phyloP scores from a whole-genome alignment of 2,888 invertebrate genomes.

The Stegana nigrithorax region DNA sequence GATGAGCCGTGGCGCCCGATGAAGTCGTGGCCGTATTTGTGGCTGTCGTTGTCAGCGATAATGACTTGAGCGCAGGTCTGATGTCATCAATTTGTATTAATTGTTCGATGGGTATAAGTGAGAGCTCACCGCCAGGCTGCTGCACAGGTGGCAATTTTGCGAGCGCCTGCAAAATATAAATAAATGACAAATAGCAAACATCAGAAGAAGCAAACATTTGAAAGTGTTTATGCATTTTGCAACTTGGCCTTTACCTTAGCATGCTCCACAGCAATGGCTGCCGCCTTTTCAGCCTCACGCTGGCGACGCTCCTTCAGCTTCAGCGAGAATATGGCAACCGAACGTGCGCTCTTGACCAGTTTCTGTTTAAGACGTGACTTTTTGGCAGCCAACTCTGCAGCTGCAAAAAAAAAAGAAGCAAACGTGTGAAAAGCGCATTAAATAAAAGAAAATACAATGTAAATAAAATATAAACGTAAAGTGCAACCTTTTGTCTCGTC shows the following conservation, averaged over 20 bases:
- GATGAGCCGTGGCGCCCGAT: too few species aligned
- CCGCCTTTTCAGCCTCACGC: conserved; percentile 79
- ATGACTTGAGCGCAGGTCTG: conserved; percentile 56
- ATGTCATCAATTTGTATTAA: conserved; percentile 79
- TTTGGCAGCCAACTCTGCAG: conserved; percentile 74
- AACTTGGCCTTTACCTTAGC: conserved; percentile 64
- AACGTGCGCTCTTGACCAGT: conserved; percentile 84
- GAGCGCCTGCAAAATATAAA: conserved; percentile 64
- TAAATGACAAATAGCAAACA: too few species aligned
- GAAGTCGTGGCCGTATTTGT: conserved; percentile 28
- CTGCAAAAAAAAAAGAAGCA: conserved; percentile 35
- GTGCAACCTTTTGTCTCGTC: conserved; percentile 74
- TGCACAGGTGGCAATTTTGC: conserved; percentile 66
- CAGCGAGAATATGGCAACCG: conserved; percentile 86
- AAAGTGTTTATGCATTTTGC: not conserved
- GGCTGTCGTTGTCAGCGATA: conserved; percentile 34
- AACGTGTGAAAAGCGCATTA: not conserved
- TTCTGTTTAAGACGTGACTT: conserved; percentile 80
- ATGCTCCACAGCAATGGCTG: conserved; percentile 73
- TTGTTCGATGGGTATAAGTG: conserved; percentile 87
- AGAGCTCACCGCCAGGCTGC: conserved; percentile 83
- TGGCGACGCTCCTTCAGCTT: conserved; percentile 83
- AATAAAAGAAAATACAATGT: not conserved
- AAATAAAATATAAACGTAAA: too few species aligned
- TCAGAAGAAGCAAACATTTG: not conserved